phyloP scores from a whole-genome alignment of 1,140 invertebrate genomes.

The Macrosteles quadrilineatus region DNA sequence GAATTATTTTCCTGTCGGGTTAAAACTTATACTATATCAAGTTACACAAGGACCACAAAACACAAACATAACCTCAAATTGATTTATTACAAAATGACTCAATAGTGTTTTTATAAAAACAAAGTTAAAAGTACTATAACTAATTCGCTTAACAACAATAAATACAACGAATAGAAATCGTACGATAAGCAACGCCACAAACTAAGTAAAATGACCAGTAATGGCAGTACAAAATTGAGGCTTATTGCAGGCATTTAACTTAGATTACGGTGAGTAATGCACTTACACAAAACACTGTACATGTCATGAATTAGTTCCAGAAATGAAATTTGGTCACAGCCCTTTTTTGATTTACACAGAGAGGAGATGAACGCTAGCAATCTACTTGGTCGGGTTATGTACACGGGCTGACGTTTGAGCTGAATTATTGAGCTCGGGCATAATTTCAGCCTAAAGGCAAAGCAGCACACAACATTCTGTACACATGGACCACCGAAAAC shows the following conservation, averaged over 20 bases:
- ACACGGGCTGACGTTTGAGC: conserved; percentile 6
- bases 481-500: no score
- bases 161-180: neutral
- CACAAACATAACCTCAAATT: neutral
- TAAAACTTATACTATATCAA: no score
- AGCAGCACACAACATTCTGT: conserved; percentile 4
- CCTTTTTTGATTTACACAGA: conserved; percentile 12
- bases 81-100: conserved; percentile 6
- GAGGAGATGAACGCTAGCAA: neutral
- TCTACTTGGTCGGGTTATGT: conserved; percentile 3
- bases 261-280: conserved; percentile 9
- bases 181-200: neutral
- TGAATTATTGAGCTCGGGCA: neutral
- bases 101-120: neutral
- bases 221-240: conserved; percentile 4
- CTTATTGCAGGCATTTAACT: conserved; percentile 3
- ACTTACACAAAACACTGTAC: neutral
- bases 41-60: no score
- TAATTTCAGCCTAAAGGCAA: neutral
- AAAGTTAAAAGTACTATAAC: neutral
- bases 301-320: neutral
- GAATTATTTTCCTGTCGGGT: no score
- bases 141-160: conserved; percentile 1
- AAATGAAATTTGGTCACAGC: conserved; percentile 1
- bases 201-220: neutral